Evolutionary conservation across 2,113 vertebrate species (phyloP), one percentile per base, ranked within the genome.

Genomic region (Lota lota): DNA sequence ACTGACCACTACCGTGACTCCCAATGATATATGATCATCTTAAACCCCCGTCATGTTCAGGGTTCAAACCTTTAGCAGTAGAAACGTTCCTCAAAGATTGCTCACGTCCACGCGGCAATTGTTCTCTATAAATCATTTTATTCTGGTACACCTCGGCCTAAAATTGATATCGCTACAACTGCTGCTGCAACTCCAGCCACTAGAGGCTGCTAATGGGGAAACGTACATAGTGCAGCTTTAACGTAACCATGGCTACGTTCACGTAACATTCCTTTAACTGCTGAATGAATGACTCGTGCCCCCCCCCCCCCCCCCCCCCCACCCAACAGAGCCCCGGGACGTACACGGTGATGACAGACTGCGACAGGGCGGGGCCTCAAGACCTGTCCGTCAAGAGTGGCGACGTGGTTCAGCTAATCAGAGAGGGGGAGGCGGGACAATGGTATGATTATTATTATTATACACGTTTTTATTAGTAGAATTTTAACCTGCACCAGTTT

Each of bases 401-500:
- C 65, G 97, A 98, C 59, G 20, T 91, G 67, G 94, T 99, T 61
- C 94, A 98, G 80, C 90, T 99, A 60, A 89, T 97, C 65, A 89
- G 90, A 78, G 96, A 98, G 81, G 94, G 93, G 50, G 91, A 93
- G 22, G 93, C 96, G 59, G 94, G 94, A 77, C 93, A 94, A 65
- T 98, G 97, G 97, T 99, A 92, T 19, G 8, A 47, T 47, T 14
- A 47, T 10, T 10, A 1, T 47, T 47, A 12, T 47, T 53, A 56
- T 65, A 1, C 2, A 17, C 28, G 21, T 16, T 22, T 36, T 12
- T n/a, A n/a, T n/a, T n/a, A n/a, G n/a, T n/a, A n/a, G n/a, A n/a
- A n/a, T n/a, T n/a, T n/a, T n/a, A n/a, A n/a, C n/a, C n/a, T n/a
- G n/a, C n/a, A n/a, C n/a, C n/a, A n/a, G n/a, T n/a, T n/a, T n/a